A percentile compares a stretch with the other conserved stretches of the same genome.
Conservation (phyloP, 2,113 vertebrate genomes). For the Tauraco erythrolophus region DNA sequence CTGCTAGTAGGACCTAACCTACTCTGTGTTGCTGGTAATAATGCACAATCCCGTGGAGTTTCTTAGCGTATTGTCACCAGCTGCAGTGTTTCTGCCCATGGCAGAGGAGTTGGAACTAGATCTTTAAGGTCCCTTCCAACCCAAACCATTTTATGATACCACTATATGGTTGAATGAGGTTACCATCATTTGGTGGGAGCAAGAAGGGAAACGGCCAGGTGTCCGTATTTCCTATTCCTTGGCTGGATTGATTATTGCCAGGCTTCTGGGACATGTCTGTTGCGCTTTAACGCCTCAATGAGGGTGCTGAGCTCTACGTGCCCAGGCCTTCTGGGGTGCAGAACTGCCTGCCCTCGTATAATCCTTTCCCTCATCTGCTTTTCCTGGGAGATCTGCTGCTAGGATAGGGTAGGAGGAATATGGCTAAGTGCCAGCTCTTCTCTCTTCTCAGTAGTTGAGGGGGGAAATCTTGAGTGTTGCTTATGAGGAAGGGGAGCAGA, state of each 20-base stretch:
- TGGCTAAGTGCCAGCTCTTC: background rate
- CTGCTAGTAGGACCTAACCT: background rate
- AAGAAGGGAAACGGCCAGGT: background rate
- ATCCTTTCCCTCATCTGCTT: background rate
- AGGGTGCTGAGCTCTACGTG: background rate
- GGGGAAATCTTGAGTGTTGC: background rate
- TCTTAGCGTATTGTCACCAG: background rate
- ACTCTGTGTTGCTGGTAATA: background rate
- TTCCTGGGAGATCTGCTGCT: background rate
- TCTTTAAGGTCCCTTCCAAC: too few species aligned
- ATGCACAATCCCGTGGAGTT: background rate
- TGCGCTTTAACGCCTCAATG: background rate
- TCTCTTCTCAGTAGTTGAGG: background rate
- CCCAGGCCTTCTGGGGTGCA: background rate
- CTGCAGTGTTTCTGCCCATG: background rate
- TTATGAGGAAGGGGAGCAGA: background rate
- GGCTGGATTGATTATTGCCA: background rate
- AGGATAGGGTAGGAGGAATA: background rate
- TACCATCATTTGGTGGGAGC: background rate
- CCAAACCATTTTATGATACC: background rate
- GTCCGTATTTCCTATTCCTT: background rate
- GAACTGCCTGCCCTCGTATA: background rate
- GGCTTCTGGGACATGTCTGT: background rate
- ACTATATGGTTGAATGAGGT: background rate
- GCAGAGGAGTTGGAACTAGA: too few species aligned